These are phyloP conservation scores for Arrhamphus sclerolepis DNA, from an alignment of 2,797 vertebrate species.

Conservation along the genomic window DNA sequence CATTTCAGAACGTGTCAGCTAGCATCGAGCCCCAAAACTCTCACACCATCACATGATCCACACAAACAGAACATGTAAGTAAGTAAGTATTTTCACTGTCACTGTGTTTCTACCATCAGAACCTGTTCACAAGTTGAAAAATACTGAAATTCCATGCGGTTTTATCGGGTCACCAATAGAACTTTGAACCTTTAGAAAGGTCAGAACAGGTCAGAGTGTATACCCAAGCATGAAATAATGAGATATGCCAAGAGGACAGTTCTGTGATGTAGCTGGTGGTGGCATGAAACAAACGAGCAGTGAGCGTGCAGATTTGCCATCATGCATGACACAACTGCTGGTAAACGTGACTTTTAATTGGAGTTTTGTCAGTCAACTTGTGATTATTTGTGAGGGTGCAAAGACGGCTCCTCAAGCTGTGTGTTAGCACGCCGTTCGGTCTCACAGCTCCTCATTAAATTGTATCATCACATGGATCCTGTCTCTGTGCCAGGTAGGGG, in stretches of 20 bases:
- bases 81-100: too few species aligned
- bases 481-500: background rate
- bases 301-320: slow-evolving; percentile 1
- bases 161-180: background rate
- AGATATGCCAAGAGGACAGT: background rate
- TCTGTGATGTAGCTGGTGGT: background rate
- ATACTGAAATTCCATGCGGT: background rate
- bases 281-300: background rate
- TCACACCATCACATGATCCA: too few species aligned
- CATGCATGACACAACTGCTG: background rate
- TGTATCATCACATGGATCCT: slow-evolving; percentile 22
- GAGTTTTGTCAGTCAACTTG: slow-evolving; percentile 17
- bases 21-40: too few species aligned
- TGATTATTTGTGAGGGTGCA: slow-evolving; percentile 19
- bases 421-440: slow-evolving; percentile 19
- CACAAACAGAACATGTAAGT: too few species aligned
- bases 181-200: background rate
- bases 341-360: slow-evolving; percentile 15
- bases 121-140: too few species aligned
- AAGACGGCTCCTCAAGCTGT: slow-evolving; percentile 10
- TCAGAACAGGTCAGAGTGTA: background rate
- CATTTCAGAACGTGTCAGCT: too few species aligned
- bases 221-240: background rate
- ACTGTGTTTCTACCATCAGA: too few species aligned
- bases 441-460: slow-evolving; percentile 50